Conservation (phyloP, 2,888 invertebrate genomes). For the Troides aeacus region DNA sequence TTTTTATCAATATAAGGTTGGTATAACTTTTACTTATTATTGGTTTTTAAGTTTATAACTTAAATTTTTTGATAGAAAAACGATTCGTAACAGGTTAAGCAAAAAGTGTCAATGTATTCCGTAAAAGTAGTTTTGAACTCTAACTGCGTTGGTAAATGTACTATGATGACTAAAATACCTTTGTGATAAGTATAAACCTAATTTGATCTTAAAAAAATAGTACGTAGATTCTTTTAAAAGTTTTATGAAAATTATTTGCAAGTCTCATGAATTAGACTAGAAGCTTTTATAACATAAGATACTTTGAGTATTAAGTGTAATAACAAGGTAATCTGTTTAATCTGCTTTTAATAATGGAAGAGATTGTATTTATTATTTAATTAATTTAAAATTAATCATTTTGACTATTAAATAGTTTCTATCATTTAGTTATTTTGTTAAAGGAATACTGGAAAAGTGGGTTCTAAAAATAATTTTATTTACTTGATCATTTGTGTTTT, state of each 20-base stretch:
- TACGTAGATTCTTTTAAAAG: neutral
- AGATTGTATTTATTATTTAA: too few relatives aligned
- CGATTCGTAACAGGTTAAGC: constrained; percentile 24
- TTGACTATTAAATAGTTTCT: too few relatives aligned
- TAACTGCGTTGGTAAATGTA: neutral
- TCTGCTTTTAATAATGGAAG: too few relatives aligned
- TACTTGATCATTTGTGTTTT: too few relatives aligned
- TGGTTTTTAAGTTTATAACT: constrained; percentile 1
- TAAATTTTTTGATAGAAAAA: constrained; percentile 13
- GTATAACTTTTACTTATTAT: constrained; percentile 26
- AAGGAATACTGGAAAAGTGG: too few relatives aligned
- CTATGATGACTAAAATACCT: neutral
- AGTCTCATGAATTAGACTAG: neutral
- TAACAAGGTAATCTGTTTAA: too few relatives aligned
- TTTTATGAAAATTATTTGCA: neutral
- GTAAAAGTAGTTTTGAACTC: neutral
- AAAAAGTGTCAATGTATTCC: constrained; percentile 15
- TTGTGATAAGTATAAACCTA: neutral
- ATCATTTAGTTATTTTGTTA: too few relatives aligned
- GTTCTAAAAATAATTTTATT: too few relatives aligned
- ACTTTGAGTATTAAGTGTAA: too few relatives aligned
- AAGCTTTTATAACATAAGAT: too few relatives aligned
- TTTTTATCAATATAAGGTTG: constrained; percentile 35
- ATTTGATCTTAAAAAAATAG: neutral
- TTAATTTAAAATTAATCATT: too few relatives aligned